Evolutionary conservation across 2,888 invertebrate genomes (phyloP).

Genomic region (Apamea crenata): DNA sequence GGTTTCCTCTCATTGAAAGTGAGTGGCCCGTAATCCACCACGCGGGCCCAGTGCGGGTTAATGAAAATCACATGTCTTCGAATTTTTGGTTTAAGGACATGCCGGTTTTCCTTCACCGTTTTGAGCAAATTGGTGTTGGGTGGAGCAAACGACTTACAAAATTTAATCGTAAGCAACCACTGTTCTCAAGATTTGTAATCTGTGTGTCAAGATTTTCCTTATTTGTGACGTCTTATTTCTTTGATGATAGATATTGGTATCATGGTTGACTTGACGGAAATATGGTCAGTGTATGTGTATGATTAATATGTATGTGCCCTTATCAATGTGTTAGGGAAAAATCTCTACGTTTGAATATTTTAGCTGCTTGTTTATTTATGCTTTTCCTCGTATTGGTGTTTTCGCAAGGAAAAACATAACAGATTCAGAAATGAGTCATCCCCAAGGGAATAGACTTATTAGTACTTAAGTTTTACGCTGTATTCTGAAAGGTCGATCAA

Average conservation of each 20-base stretch:
- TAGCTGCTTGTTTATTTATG: not conserved
- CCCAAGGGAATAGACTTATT: not conserved
- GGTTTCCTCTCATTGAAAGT: not conserved
- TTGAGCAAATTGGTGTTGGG: not conserved
- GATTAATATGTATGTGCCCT: conserved; percentile 7
- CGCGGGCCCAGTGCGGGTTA: not conserved
- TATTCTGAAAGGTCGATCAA: not conserved
- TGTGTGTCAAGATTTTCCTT: conserved; percentile 1
- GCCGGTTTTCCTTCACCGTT: not conserved
- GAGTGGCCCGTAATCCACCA: not conserved
- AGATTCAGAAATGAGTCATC: not conserved
- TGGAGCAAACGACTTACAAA: too few species aligned
- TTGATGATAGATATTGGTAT: not conserved
- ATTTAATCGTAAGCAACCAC: not conserved
- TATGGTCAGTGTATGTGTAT: conserved; percentile 5
- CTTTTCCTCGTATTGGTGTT: conserved; percentile 3
- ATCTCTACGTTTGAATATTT: not conserved
- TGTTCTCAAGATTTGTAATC: not conserved
- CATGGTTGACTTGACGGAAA: not conserved
- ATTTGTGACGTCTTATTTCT: not conserved
- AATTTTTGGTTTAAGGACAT: not conserved
- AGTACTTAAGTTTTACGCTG: not conserved
- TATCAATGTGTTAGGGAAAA: conserved; percentile 4
- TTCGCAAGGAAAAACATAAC: not conserved
- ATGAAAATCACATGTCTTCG: not conserved